phyloP scores from a whole-genome alignment of 1,140 invertebrate genomes.

The Drosophila triauraria region DNA sequence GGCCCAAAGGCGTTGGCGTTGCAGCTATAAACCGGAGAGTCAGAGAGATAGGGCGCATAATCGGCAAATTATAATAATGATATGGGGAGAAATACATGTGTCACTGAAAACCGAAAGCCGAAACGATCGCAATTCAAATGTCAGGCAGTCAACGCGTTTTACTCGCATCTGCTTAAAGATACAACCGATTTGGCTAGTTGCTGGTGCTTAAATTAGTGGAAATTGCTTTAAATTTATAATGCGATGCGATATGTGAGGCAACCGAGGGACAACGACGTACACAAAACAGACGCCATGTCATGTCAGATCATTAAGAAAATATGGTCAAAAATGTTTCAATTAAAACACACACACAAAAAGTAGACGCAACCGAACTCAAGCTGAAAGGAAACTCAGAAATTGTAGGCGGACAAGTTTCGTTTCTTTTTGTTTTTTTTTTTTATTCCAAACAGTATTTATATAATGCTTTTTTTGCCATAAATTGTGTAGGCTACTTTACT shows the following conservation, averaged over 20 bases:
- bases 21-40: constrained; percentile 62
- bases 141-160: constrained; percentile 30
- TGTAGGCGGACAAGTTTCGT: constrained; percentile 79
- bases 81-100: constrained; percentile 47
- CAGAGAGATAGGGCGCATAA: constrained; percentile 36
- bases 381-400: constrained; percentile 75
- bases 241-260: constrained; percentile 24
- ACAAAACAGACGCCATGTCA: constrained; percentile 76
- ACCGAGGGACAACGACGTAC: constrained; percentile 27
- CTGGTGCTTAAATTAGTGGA: constrained; percentile 75
- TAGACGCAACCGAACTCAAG: constrained; percentile 58
- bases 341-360: constrained; percentile 44
- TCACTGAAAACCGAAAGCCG: constrained; percentile 17
- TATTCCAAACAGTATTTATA: constrained; percentile 11
- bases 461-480: constrained; percentile 62
- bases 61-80: constrained; percentile 80
- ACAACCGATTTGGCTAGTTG: constrained; percentile 59
- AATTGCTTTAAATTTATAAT: constrained; percentile 68
- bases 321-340: constrained; percentile 83
- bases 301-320: constrained; percentile 83
- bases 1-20: constrained; percentile 78
- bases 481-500: constrained; percentile 82
- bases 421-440: constrained; percentile 27
- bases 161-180: neutral
- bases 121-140: constrained; percentile 30